Percentiles rank a stretch among this genome's conserved stretches.
Conservation (phyloP, 2,113 vertebrate species). For the Ptilonorhynchus violaceus region DNA sequence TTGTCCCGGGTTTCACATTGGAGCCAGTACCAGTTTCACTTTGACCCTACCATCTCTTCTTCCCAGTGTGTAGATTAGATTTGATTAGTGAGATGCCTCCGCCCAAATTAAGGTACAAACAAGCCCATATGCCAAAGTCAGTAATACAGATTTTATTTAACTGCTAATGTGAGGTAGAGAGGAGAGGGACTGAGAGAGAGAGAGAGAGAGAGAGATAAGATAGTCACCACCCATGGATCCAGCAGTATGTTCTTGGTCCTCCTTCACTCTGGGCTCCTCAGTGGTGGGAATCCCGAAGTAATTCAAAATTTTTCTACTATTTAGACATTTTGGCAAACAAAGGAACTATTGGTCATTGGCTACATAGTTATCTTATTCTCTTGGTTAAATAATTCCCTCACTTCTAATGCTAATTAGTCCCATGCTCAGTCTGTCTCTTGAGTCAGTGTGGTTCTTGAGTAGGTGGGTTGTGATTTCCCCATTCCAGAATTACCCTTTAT, state of each 20-base stretch:
- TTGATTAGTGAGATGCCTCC: neutral
- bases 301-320: neutral
- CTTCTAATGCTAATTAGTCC: neutral
- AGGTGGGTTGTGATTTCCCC: neutral
- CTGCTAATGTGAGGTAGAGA: neutral
- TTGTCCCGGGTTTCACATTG: rapidly evolving
- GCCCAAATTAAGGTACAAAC: no score
- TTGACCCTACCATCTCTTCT: neutral
- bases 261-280: neutral
- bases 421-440: neutral
- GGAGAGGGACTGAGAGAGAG: neutral
- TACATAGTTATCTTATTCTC: neutral
- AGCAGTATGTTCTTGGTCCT: neutral
- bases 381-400: neutral
- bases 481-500: neutral
- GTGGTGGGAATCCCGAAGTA: neutral
- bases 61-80: neutral
- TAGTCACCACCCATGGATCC: neutral
- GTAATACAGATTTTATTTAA: neutral
- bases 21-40: neutral
- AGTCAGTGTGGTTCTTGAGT: neutral
- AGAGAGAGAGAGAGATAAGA: neutral
- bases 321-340: neutral
- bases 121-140: neutral
- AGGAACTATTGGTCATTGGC: neutral